Base-by-base conservation (phyloP, 2,113 vertebrate genomes). In the Poicephalus meyeri region DNA sequence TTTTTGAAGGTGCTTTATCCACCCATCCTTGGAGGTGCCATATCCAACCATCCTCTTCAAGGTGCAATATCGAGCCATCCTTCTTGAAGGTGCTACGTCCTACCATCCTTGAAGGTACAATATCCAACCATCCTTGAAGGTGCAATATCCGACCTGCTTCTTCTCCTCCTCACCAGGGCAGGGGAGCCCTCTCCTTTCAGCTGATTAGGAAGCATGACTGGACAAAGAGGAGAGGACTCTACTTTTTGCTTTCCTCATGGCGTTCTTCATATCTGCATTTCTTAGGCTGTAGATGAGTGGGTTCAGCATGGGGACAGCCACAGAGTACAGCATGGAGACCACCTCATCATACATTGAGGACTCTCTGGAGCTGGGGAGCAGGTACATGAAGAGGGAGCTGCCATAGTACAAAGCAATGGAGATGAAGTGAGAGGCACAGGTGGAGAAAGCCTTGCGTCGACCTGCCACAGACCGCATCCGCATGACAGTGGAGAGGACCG, bases 341-440 rank as follows among this genome's bases (percentile, higher is more conserved):
- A 91, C n/a, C 58, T 95, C 72, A 16, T 74, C 55, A 1, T 49
- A 49, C 26, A 87, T 56, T 24, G 42, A 41, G 39, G 86, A 84
- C 23, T 5, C 66, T 2, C 71, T 79, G 16, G 16, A 88, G 19
- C 42, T 1, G 0, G 86, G 89, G 17, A 9, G 7, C 49, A 87
- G 52, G 42, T 89, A 93, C 13, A 10, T 44, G 49, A 91, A 96
- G 49, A 94, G 33, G 19, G 28, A 31, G 42, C 88, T 91, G 28
- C 66, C 17, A 0, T 91, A 91, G 55, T 53, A 96, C 26, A 97
- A 39, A 7, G 69, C 21, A 7, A 95, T 63, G 6, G 87, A 82
- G 5, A 58, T 35, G 26, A 96, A 19, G 11, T 96, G 94, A 23
- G 93, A 94, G 35, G 49, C 58, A 26, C 91, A 95, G 6, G 94